Percentiles rank a stretch among this genome's conserved stretches.
These are phyloP conservation scores for Spisula subtruncata DNA, from an alignment of 2,888 invertebrate genomes.

Conservation along the genomic window DNA sequence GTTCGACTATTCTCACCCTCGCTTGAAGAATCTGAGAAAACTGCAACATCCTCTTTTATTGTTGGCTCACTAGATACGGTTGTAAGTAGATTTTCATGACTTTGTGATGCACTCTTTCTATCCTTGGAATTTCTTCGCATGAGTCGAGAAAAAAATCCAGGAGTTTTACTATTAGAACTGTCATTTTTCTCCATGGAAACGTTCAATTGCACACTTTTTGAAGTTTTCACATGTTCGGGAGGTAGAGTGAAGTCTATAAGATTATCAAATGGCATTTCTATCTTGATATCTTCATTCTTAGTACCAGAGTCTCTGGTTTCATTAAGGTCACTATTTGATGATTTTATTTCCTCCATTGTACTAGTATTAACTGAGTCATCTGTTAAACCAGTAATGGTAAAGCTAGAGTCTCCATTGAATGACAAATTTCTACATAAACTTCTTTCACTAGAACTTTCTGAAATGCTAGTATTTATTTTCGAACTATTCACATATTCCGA, in stretches of 20 bases:
- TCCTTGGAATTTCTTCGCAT: conserved; percentile 82
- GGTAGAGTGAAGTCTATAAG: conserved; percentile 68
- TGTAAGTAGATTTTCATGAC: conserved; percentile 80
- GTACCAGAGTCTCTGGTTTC: not conserved
- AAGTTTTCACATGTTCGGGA: conserved; percentile 67
- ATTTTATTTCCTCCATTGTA: conserved; percentile 12
- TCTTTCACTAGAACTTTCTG: conserved; percentile 2
- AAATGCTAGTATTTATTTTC: conserved; percentile 8
- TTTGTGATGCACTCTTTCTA: conserved; percentile 80
- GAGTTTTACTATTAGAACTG: conserved; percentile 64
- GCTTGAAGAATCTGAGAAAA: conserved; percentile 66
- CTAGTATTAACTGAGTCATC: not conserved
- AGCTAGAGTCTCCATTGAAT: conserved; percentile 38
- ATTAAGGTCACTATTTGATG: conserved; percentile 23
- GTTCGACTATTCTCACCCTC: conserved; percentile 68
- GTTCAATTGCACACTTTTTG: conserved; percentile 52
- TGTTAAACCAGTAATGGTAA: conserved; percentile 12
- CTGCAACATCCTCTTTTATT: conserved; percentile 63
- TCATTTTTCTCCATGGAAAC: conserved; percentile 48
- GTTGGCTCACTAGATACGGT: conserved; percentile 73
- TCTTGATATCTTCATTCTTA: not conserved
- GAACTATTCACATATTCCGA: conserved; percentile 68
- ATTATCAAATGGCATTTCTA: conserved; percentile 72
- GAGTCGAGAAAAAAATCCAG: conserved; percentile 81
- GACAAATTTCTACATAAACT: conserved; percentile 43